Evolutionary conservation across 2,113 vertebrate genomes (phyloP).

Genomic region (Erythrocercus mccallii): DNA sequence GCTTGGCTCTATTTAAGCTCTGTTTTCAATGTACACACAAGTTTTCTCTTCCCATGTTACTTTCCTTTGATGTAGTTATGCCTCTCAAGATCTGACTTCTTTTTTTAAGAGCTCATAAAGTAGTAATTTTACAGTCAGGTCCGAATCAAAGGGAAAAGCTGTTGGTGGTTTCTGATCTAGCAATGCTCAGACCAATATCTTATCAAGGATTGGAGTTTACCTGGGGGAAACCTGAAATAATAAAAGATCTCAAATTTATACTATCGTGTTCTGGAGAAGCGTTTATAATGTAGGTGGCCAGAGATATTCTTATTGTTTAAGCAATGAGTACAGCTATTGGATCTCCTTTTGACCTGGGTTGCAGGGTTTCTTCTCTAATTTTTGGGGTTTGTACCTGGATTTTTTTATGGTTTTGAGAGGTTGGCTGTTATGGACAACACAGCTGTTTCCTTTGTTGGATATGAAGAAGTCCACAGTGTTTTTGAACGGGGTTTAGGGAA

Average conservation of each 20-base stretch:
- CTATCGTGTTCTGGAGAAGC: not conserved
- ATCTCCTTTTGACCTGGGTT: not conserved
- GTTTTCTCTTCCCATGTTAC: slow-evolving; percentile 7
- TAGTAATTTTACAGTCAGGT: not conserved
- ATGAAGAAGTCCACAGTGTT: not conserved
- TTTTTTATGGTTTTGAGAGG: not conserved
- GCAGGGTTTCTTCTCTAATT: not conserved
- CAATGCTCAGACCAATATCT: not conserved
- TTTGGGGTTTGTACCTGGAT: not conserved
- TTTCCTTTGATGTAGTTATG: slow-evolving; percentile 13
- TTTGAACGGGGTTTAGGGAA: not conserved
- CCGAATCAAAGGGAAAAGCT: not conserved
- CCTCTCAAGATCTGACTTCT: not conserved
- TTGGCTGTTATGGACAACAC: not conserved
- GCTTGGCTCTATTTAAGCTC: not conserved
- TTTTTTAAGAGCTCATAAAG: not conserved
- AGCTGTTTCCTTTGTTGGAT: not conserved
- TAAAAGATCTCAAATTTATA: not conserved
- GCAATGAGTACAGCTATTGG: not conserved
- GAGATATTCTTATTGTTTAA: not conserved
- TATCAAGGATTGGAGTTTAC: not conserved
- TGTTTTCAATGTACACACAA: not conserved
- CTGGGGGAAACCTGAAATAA: not conserved
- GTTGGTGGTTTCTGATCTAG: not conserved
- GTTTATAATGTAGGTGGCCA: not conserved